Evolutionary conservation across 2,888 invertebrate genomes (phyloP), one percentile per base, ranked within the genome.

Genomic region (Crematogaster levior): DNA sequence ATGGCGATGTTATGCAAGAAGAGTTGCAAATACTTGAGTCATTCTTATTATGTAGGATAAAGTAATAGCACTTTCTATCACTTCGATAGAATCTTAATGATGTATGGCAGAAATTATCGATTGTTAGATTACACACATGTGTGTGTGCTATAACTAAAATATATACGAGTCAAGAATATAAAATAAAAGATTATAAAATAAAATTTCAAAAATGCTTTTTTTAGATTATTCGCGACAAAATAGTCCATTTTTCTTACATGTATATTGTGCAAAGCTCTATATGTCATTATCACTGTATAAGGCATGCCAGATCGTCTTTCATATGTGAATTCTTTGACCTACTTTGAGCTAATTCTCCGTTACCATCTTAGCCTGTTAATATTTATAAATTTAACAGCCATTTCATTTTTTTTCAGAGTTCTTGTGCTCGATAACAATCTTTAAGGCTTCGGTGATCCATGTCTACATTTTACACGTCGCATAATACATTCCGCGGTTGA

Each of bases 41-140:
- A 87, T 68, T 51, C n/a, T 80, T 73, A 75, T 82, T 77, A 58
- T 53, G 51, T 75, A 70, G 34, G 30, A 34, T 43, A 77, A 73
- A 24, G 61, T 79, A 70, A 72, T n/a, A 53, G 72, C 24, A 82
- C 80, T 68, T 81, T 86, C 74, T 77, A 86, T 27, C 6, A 3
- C 66, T 15, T n/a, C 9, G 10, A 51, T 48, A 21, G 85, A 75
- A 86, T 86, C 66, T 43, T 75, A 73, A 86, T 85, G 74, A 48
- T 4, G 21, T n/a, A 27, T 53, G 61, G 12, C 37, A 63, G 43
- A 3, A n/a, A 18, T 65, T 43, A 43, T 18, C 21, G 30, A 48
- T 24, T 68, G 66, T 48, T n/a, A 40, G 7, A n/a, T n/a, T n/a
- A n/a, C 24, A 63, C 21, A 40, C 27, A 18, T n/a, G 18, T 3